Base-by-base conservation (phyloP, 2,797 vertebrate species). In the Galago senegalensis region DNA sequence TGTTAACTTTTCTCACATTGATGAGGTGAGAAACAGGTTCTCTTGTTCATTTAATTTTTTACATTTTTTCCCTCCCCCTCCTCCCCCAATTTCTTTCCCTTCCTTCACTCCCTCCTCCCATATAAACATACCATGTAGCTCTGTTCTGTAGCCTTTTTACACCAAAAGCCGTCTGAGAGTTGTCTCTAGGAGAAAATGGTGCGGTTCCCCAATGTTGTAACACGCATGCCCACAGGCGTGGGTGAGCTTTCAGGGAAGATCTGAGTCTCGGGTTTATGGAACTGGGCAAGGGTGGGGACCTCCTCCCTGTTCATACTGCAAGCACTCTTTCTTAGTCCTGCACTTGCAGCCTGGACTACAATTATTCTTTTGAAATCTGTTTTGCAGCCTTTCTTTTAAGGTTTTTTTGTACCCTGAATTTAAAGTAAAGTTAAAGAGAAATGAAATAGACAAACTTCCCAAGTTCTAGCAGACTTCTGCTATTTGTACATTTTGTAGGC, bases 341-440 rank as follows among this genome's bases (percentile, higher is more conserved):
- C 34, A 58, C 11, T 43, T 27, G 53, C 67, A 60, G 65, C 43
- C 65, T 87, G 37, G 23, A 79, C 65, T 89, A n/a, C 31, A 63
- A 37, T 43, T 76, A 34, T 23, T 77, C 67, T 81, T 85, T 60
- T 43, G 31, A 89, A 86, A 76, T 76, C 18, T 60, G 63, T 53
- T 58, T 40, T 77, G 18, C 14, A 86, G 25, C 18, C 73, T 86
- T 72, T 70, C 31, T 34, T 34, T 72, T 83, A 58, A 61, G n/a
- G 31, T 90, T 82, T 14, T 65, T 90, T 88, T 65, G 6, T 5
- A 43, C 10, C 34, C 76, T 60, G 21, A 49, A 40, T 40, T 92
- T 93, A 82, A 80, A 84, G 17, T 77, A 70, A 70, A 94, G 31
- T 43, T 80, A 84, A 87, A 85, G 17, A 89, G 37, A 95, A 67